Conservation (phyloP, 2,113 vertebrate genomes). For the Urocynchramus pylzowi region DNA sequence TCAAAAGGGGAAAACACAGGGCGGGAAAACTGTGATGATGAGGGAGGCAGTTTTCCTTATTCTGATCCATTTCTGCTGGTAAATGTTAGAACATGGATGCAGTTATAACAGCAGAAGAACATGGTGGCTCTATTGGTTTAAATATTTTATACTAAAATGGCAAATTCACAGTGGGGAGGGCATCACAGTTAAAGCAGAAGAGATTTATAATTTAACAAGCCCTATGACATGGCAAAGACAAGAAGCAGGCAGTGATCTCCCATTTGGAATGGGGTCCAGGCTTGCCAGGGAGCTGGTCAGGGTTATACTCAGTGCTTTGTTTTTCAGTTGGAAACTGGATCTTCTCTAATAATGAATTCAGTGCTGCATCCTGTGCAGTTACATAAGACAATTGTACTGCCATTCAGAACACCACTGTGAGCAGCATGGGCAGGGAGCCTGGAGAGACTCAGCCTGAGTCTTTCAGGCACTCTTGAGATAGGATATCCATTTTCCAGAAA, state of each 20-base stretch:
- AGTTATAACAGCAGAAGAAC: not conserved
- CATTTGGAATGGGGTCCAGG: not conserved
- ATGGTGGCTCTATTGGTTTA: not conserved
- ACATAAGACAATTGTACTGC: not conserved
- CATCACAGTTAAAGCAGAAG: not conserved
- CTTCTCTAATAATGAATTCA: not conserved
- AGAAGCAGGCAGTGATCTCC: not conserved
- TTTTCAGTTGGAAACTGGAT: not conserved
- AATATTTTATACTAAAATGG: not conserved
- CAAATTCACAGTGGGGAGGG: not conserved
- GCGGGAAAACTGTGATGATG: not conserved
- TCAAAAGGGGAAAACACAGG: not conserved
- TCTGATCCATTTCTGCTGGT: not conserved
- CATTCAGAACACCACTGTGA: not conserved
- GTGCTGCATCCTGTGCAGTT: not conserved
- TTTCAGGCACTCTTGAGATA: not conserved
- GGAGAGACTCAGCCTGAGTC: not conserved
- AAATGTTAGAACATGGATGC: not conserved
- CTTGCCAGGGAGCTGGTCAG: not conserved
- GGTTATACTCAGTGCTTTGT: not conserved
- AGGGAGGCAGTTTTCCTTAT: not conserved
- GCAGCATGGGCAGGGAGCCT: not conserved
- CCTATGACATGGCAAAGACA: not conserved
- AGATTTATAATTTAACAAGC: not conserved
- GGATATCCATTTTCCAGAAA: not conserved